Conservation (phyloP, 2,888 invertebrate genomes). For the Idaea dimidiata region DNA sequence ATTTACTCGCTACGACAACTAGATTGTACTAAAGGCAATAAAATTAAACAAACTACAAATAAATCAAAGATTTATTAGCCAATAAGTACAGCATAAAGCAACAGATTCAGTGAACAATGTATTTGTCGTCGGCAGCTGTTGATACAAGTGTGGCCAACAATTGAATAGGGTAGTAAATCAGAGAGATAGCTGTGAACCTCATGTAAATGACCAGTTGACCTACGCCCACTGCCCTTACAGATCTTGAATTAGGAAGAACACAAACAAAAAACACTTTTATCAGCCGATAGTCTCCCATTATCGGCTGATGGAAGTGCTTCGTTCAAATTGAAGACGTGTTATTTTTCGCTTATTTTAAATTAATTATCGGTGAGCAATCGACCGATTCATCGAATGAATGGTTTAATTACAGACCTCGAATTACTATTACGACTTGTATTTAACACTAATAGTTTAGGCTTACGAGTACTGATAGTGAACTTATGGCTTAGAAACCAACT, state of each 20-base stretch:
- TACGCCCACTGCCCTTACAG: conserved; percentile 42
- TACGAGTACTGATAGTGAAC: no score
- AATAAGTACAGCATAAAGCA: conserved; percentile 7
- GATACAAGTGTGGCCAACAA: conserved; percentile 72
- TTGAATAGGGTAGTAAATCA: conserved; percentile 77
- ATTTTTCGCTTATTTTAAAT: no score
- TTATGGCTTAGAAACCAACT: no score
- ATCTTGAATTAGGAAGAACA: not conserved
- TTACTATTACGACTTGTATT: no score
- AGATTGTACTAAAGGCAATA: not conserved
- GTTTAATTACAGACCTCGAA: no score
- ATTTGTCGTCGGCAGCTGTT: conserved; percentile 68
- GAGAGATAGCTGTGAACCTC: conserved; percentile 64
- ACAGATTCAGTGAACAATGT: conserved; percentile 50
- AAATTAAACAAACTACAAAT: not conserved
- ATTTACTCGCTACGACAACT: no score
- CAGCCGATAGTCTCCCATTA: not conserved
- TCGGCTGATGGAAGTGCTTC: not conserved
- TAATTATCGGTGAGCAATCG: no score
- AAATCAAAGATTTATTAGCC: not conserved
- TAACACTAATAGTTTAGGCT: no score
- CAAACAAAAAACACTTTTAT: not conserved
- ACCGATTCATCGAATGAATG: no score
- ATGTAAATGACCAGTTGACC: conserved; percentile 64
- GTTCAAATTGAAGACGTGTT: no score